Percentiles rank a stretch among this genome's conserved stretches.
These are phyloP conservation scores for Prionace glauca DNA, from an alignment of 2,797 vertebrate species.

Conservation along the genomic window DNA sequence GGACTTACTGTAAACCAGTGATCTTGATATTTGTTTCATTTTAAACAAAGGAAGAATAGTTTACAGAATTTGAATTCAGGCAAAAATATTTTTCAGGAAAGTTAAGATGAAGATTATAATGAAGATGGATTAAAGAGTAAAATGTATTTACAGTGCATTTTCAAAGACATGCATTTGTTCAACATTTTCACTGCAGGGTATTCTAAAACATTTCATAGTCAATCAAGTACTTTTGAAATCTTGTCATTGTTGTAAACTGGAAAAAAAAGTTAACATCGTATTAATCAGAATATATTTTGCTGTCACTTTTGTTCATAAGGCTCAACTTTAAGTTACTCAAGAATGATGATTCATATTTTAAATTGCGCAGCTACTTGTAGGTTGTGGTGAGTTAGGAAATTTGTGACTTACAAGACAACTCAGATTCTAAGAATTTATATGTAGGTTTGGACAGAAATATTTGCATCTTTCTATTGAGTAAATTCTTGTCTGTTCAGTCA, in stretches of 20 bases:
- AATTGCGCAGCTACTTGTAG: not conserved
- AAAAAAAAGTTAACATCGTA: not conserved
- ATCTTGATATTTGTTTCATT: not conserved
- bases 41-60: not conserved
- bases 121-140: not conserved
- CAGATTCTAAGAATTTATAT: not conserved
- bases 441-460: not conserved
- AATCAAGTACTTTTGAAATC: not conserved
- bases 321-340: not conserved
- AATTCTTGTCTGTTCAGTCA: constrained; percentile 21
- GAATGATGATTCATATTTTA: constrained; percentile 16
- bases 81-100: not conserved
- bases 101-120: not conserved
- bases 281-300: not conserved
- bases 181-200: not conserved
- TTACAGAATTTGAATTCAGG: not conserved
- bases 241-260: not conserved
- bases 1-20: not conserved
- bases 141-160: not conserved
- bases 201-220: too few species aligned
- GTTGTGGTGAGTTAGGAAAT: not conserved
- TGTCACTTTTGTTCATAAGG: not conserved
- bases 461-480: not conserved
- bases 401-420: not conserved
- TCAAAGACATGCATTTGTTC: not conserved